Base-by-base conservation (phyloP, 2,797 vertebrate genomes). In the Eulemur rubriventer region DNA sequence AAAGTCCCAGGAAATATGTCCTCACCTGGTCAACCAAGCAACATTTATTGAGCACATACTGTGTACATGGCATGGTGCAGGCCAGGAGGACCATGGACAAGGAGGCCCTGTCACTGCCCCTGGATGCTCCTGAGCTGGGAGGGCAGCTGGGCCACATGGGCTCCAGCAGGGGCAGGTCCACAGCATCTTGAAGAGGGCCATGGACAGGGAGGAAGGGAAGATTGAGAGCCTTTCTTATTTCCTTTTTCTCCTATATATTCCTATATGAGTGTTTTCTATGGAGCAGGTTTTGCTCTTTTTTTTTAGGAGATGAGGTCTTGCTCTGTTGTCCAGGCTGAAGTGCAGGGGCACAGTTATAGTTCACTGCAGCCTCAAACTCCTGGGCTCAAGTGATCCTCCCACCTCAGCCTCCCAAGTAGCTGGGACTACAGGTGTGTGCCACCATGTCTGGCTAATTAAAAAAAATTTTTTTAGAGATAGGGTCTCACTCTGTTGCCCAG, bases 201-300 rank as follows among this genome's bases (percentile, higher is more conserved):
- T 1, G 6, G 43, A 28, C 17, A 7, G 6, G 33, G 18, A 63
- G 46, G 24, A 35, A 48, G 46, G 33, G n/a, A 22, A n/a, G 61
- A 13, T 16, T 10, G 1, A 33, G 30, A 26, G n/a, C 28, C 28
- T 38, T 57, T 41, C 41, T 41, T 90, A 43, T n/a, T 78, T 4
- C 33, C 33, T 41, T 78, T 14, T 18, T 28, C 12, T 6, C 46
- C 18, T 50, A 17, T 72, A n/a, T 75, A 52, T 78, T 57, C 59
- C 46, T 65, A 0, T 52, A 84, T 65, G 6, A 61, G 61, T 50
- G 57, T 88, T 86, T 96, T 48, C 89, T 82, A 72, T 81, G 43
- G 26, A 89, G 84, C 26, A 26, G 4, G 33, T 50, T 89, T 93
- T 84, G 59, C 52, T 82, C 28, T 86, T 50, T 61, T 61, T 61